Conservation (phyloP, 2,797 vertebrate genomes). For the Lithobates pipiens region DNA sequence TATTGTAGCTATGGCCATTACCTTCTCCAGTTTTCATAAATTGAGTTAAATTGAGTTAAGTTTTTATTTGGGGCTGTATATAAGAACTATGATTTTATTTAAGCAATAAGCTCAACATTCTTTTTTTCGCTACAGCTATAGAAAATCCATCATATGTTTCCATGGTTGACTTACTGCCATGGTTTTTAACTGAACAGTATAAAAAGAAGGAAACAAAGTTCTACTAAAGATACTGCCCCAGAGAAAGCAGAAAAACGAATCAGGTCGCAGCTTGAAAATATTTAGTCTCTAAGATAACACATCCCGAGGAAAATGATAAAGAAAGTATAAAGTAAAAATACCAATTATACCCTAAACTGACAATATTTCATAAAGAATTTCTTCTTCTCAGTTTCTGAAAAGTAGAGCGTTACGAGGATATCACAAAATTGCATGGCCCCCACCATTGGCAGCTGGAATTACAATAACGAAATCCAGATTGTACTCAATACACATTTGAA, state of each 20-base stretch:
- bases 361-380: not conserved
- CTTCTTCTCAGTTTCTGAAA: not conserved
- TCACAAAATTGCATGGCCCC: slow-evolving; percentile 3
- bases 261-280: slow-evolving; percentile 21
- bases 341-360: too few relatives aligned
- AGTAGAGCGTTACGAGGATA: slow-evolving; percentile 1
- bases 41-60: too few relatives aligned
- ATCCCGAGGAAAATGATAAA: too few relatives aligned
- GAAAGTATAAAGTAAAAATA: too few relatives aligned
- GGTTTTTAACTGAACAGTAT: not conserved
- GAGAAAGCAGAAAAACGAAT: slow-evolving; percentile 16
- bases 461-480: slow-evolving; percentile 50
- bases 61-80: too few relatives aligned
- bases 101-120: too few relatives aligned
- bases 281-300: slow-evolving; percentile 1
- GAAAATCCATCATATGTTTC: not conserved
- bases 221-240: not conserved
- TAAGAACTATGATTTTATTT: too few relatives aligned
- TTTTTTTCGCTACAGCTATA: too few relatives aligned
- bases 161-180: slow-evolving; percentile 2
- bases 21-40: too few relatives aligned
- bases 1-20: too few relatives aligned
- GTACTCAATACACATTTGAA: slow-evolving; percentile 9
- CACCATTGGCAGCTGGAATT: slow-evolving; percentile 35
- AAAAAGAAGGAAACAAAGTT: not conserved